Percentiles rank a stretch among this genome's conserved stretches.
Conservation (phyloP, 1,140 invertebrate species). For the Drosophila hydei region DNA sequence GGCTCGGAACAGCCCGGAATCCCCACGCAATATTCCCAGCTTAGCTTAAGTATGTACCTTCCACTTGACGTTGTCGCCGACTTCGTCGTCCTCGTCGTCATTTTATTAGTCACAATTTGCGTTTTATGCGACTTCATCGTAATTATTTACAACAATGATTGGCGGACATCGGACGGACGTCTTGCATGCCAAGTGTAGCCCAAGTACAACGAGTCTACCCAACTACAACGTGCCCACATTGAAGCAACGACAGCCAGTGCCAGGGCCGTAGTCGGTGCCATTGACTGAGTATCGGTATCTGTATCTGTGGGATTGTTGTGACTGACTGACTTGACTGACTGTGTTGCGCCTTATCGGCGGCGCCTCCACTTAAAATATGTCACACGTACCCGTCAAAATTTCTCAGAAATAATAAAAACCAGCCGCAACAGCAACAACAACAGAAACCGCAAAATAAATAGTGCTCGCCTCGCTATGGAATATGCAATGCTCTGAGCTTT, state of each 20-base stretch:
- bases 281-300: constrained; percentile 44
- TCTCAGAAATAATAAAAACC: constrained; percentile 64
- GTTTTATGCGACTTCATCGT: constrained; percentile 55
- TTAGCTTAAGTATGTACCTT: constrained; percentile 28
- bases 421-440: constrained; percentile 19
- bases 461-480: constrained; percentile 7
- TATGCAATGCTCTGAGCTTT: constrained; percentile 34
- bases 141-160: constrained; percentile 75
- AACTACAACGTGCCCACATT: constrained; percentile 40
- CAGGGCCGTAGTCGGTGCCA: constrained; percentile 11
- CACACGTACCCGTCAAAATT: constrained; percentile 75
- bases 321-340: constrained; percentile 24
- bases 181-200: background rate
- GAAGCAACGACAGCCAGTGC: constrained; percentile 10
- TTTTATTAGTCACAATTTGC: constrained; percentile 65
- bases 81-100: constrained; percentile 22
- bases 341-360: constrained; percentile 66
- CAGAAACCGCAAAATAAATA: constrained; percentile 60
- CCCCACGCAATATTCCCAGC: constrained; percentile 38
- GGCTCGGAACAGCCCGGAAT: constrained; percentile 37
- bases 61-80: constrained; percentile 35
- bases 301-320: constrained; percentile 60
- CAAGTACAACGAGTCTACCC: constrained; percentile 12
- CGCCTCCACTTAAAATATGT: constrained; percentile 76
- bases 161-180: constrained; percentile 26